These are phyloP conservation scores for Cyrtodaria siliqua DNA, from an alignment of 2,888 invertebrate genomes.

Conservation along the genomic window DNA sequence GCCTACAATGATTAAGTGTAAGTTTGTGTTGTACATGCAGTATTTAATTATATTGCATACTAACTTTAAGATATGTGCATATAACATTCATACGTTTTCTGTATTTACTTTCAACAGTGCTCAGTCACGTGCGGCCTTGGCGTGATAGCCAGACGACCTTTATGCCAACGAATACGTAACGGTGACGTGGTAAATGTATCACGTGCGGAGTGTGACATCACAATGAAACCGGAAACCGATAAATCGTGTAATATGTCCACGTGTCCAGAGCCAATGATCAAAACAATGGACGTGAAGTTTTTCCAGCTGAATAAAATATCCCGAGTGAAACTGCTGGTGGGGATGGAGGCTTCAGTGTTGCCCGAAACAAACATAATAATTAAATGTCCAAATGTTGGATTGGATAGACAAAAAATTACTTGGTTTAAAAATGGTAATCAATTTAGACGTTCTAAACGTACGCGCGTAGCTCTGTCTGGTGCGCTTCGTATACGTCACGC, in stretches of 20 bases:
- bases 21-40: too few relatives aligned
- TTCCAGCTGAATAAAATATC: conserved; percentile 77
- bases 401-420: conserved; percentile 74
- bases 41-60: too few relatives aligned
- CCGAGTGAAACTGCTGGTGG: conserved; percentile 75
- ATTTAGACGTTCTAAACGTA: conserved; percentile 63
- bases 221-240: conserved; percentile 67
- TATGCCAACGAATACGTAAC: conserved; percentile 88
- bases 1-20: too few relatives aligned
- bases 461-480: conserved; percentile 69
- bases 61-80: too few relatives aligned
- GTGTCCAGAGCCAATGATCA: conserved; percentile 76
- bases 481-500: conserved; percentile 73
- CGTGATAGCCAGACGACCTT: conserved; percentile 92
- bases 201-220: conserved; percentile 67
- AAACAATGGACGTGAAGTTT: conserved; percentile 71
- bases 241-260: conserved; percentile 68
- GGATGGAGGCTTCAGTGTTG: conserved; percentile 77
- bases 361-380: conserved; percentile 79
- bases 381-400: conserved; percentile 78
- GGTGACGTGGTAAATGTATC: conserved; percentile 69
- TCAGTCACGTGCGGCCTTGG: conserved; percentile 97
- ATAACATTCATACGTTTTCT: too few relatives aligned
- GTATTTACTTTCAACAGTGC: too few relatives aligned
- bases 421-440: conserved; percentile 78